Base-by-base conservation (phyloP, 2,797 vertebrate genomes). In the Oreonectes daqikongensis region DNA sequence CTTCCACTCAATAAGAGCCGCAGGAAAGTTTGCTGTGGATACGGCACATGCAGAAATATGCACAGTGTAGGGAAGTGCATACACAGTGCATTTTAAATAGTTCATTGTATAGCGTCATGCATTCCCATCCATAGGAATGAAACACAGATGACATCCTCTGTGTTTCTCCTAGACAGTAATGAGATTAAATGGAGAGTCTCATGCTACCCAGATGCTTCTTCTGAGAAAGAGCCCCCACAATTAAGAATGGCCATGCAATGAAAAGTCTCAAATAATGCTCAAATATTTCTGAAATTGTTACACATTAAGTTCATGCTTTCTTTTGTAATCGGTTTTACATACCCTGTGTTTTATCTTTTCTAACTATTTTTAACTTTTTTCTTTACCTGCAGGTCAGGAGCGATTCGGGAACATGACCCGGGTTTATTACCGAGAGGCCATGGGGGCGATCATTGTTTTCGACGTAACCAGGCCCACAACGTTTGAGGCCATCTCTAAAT, bases 341-440 rank as follows among this genome's bases (percentile, higher is more conserved):
- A 35, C 14, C 8, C 20, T 28, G 35, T 55, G 18, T 55, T 17
- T 6, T 64, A 18, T n/a, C 32, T 20, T 74, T 57, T 69, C 2
- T 18, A 24, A 24, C 35, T 35, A 20, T 14, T 64, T 44, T 28
- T 9, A 24, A 6, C 48, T 28, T 57, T 65, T 26, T 26, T 38
- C 48, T 69, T 14, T 61, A 10, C 60, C 32, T 61, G 42, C 20
- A 99, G 98, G 98, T 85, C 98, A 99, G 88, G 98, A 99, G 82
- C 94, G 98, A 67, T 99, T 99, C 86, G 98, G 98, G 83, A 99
- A 99, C 90, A 99, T 99, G 98, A 99, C 97, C 0, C 92, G 98
- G 1, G 98, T 99, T 48, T 99, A 99, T 89, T 99, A 99, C 89
- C 93, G 97, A 72, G 98, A 99, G 88, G 98, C 98, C 74, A 94